Evolutionary conservation across 2,797 vertebrate genomes (phyloP).

Genomic region (Myotis pilosus): DNA sequence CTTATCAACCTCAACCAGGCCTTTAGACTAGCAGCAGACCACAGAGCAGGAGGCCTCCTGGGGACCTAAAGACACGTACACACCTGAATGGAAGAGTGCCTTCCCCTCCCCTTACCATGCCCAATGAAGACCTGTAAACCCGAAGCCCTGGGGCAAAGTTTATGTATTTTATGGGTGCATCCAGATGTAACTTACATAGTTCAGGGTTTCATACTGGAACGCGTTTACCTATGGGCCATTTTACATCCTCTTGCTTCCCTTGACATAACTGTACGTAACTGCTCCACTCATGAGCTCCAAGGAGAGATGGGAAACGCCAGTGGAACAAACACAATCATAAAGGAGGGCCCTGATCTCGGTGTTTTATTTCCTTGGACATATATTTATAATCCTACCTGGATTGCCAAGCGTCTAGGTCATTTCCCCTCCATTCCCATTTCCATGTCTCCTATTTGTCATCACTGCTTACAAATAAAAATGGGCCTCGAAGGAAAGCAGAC

Average conservation of each 20-base stretch:
- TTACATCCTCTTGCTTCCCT: background rate
- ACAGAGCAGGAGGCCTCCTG: background rate
- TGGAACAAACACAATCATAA: background rate
- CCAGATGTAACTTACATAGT: background rate
- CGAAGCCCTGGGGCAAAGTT: background rate
- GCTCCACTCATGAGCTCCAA: background rate
- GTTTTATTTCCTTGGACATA: background rate
- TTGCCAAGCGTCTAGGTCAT: background rate
- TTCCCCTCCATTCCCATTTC: background rate
- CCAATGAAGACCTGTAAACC: background rate
- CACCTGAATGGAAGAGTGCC: background rate
- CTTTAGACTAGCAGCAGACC: background rate
- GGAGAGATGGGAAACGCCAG: background rate
- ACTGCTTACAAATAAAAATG: background rate
- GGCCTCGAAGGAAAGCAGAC: background rate
- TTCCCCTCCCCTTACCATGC: rapidly evolving
- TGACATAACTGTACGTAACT: background rate
- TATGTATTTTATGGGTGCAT: background rate
- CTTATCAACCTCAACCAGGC: background rate
- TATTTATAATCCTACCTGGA: background rate
- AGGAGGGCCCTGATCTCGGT: background rate
- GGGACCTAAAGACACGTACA: background rate
- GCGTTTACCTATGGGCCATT: background rate
- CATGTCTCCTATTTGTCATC: background rate
- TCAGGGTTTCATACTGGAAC: background rate